Conservation (phyloP, 1,140 invertebrate species). For the Papilio aristodemus region DNA sequence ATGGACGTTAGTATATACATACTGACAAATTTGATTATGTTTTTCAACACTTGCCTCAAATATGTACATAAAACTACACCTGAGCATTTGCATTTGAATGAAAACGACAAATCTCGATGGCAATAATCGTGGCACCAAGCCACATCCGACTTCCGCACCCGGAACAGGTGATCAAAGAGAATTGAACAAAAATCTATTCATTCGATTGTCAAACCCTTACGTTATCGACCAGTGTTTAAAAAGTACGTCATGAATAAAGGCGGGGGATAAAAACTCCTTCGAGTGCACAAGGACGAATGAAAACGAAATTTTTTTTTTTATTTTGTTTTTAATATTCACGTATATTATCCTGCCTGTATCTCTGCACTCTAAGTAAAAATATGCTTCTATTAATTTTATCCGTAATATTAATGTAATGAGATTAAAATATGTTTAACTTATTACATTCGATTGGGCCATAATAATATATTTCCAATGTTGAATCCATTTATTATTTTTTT, state of each 20-base stretch:
- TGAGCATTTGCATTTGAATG: slow-evolving; percentile 47
- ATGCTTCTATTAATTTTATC: neutral
- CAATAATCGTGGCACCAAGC: slow-evolving; percentile 42
- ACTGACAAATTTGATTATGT: neutral
- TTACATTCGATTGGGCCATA: neutral
- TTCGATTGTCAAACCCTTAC: slow-evolving; percentile 59
- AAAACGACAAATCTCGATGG: slow-evolving; percentile 45
- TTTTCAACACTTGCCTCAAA: slow-evolving; percentile 39
- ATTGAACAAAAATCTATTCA: slow-evolving; percentile 56
- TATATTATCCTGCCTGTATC: neutral
- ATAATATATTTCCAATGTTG: no score
- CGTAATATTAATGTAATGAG: neutral
- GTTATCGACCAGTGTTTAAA: slow-evolving; percentile 25
- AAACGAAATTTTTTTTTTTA: slow-evolving; percentile 35
- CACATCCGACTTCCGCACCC: slow-evolving; percentile 64
- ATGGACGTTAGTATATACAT: neutral
- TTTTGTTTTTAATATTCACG: neutral
- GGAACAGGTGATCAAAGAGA: slow-evolving; percentile 58
- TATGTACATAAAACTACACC: slow-evolving; percentile 39
- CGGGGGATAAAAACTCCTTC: slow-evolving; percentile 33
- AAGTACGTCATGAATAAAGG: slow-evolving; percentile 42
- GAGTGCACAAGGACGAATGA: slow-evolving; percentile 42
- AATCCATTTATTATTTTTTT: no score
- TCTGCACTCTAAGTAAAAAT: neutral
- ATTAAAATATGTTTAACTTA: neutral